Base-by-base conservation (phyloP, 2,888 invertebrate species). In the Temnothorax rugatulus region DNA sequence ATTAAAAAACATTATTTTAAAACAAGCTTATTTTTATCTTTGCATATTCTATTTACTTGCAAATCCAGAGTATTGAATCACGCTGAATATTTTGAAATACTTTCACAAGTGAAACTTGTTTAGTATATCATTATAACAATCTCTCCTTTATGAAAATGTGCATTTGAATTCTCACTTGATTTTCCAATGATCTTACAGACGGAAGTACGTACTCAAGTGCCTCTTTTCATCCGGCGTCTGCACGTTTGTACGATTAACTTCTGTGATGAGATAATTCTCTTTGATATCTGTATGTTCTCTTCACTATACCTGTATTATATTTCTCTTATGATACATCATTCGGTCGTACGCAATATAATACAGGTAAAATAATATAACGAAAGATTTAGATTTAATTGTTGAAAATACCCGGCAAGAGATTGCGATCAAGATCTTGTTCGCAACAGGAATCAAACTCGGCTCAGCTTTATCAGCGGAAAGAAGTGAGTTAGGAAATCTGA, bases 401-500 rank as follows among this genome's bases (percentile, higher is more conserved):
- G 9, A 59, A 38, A 18, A 38, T 44, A 47, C n/a, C 15, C 15
- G 7, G 11, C 52, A 41, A 69, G 4, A 57, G 15, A 74, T 74
- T 47, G 11, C 47, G 76, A 13, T 47, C 1, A 41, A 54, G 54
- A 68, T 77, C 57, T 38, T 21, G 11, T 41, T 44, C n/a, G 29
- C 34, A 47, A 57, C 73, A 25, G 38, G 18, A 44, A 52, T 47
- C 21, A 79, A 76, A 79, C 29, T 21, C 54, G 25, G 18, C 47
- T 81, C 57, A 21, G 44, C 18, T 79, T 25, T 47, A 59, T 74
- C 75, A 34, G 34, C 38, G 66, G 25, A 21, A 75, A 73, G 47
- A 59, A 59, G 21, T 41, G 38, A 74, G 79, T 38, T 81, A 75
- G 75, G 76, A 47, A 59, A 81, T 81, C 79, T 74, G 59, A 59